Evolutionary conservation across 2,113 vertebrate genomes (phyloP), one percentile per base, ranked within the genome.

Genomic region (Cheilinus undulatus): DNA sequence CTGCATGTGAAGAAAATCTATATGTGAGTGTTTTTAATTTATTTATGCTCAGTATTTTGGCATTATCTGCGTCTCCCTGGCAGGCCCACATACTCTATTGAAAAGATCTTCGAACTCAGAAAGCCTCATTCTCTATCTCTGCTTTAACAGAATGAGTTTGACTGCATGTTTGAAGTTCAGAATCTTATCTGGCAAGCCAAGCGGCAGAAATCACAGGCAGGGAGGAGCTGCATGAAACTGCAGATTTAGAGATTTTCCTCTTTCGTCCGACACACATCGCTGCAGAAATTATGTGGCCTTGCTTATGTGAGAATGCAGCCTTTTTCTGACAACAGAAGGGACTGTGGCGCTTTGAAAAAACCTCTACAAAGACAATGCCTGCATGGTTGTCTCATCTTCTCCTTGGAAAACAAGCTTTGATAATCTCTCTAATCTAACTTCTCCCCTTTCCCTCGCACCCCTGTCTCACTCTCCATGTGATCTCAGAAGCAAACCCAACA

Each of bases 121-220:
- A 48, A 76, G 42, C 50, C 56, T 73, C 65, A 17, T 64, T 58
- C 54, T 60, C 69, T 74, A 86, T 84, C 72, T 87, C 76, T 50
- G 72, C 80, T 78, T 69, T 76, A 73, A 66, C 73, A 43, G 80
- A 65, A 80, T 72, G 69, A 88, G 61, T 64, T 23, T 54, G 74
- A 78, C 79, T 84, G 75, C 71, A 80, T 63, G 80, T 89, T 89
- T 88, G 84, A 90, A 88, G 81, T 85, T 62, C n/a, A 51, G 74
- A 80, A 82, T 89, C 78, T 91, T 88, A 87, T 88, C 88, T 83
- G 85, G 51, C 60, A 66, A 73, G 64, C 82, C 80, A 79, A 80
- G 87, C 75, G 7, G 76, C 73, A 79, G 66, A 80, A 89, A 89
- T 82, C 85, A 83, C 74, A 87, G 73, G 61, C 68, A 9, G 64